Evolutionary conservation across 2,888 invertebrate genomes (phyloP), one percentile per base, ranked within the genome.

Genomic region (Vannuccia rotundouncinata): DNA sequence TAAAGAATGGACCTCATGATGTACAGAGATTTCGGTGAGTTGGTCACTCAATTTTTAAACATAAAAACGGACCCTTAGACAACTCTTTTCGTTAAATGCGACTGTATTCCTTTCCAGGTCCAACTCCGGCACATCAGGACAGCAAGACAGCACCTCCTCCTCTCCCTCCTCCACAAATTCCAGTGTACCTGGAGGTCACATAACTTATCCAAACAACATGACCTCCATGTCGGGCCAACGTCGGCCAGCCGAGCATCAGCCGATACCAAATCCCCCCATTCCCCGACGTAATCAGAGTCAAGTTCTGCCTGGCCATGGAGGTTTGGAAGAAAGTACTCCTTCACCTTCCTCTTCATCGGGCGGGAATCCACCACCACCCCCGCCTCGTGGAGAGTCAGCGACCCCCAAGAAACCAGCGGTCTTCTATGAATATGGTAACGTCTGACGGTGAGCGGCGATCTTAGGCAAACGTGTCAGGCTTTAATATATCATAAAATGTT

Each of bases 371-470:
- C 66, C 66, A 2, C 66, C 13, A 22, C 66, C 66, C 17, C 66
- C 66, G 66, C 66, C 66, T 2, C 13, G 66, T 5, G 66, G 66
- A 2, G 66, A 66, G 25, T 66, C 66, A 22, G 66, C 66, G 10
- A 66, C 66, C 2, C 66, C 66, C 2, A 66, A 66, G 66, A 66
- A 66, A 22, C 66, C 66, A 2, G 66, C 66, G 66, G 66, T 66
- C 66, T 66, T 66, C 66, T 66, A 66, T 22, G 66, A 66, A 5
- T 66, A 66, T 22, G 66, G 66, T 2, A 66, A 66, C 66, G 66
- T 66, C 25, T 66, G 66, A 66, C 66, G 66, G 5, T 66, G 25
- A 22, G 66, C 66, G 22, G 66, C 66, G 22, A 66, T 27, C 66
- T 27, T 66, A 22, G 66, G 66, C 66, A 66, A 22, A 66, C 66